phyloP scores from a whole-genome alignment of 2,888 invertebrate species.

The Linnaemya tessellans region DNA sequence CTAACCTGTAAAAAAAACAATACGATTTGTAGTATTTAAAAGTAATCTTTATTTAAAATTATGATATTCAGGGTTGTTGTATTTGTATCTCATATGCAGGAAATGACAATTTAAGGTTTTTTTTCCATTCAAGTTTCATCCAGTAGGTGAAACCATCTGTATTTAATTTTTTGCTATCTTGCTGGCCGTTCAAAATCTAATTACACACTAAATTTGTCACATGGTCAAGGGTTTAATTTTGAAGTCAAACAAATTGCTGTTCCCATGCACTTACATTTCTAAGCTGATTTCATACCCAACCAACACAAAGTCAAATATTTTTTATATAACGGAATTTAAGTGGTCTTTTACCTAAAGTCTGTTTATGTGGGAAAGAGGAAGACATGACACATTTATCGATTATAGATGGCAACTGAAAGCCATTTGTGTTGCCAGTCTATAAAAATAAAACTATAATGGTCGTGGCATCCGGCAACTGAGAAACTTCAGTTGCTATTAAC shows the following conservation, averaged over 20 bases:
- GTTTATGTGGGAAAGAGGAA: too few species aligned
- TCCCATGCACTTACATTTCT: not conserved
- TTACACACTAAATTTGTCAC: conserved; percentile 49
- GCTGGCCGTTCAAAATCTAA: conserved; percentile 21
- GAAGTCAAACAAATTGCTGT: conserved; percentile 10
- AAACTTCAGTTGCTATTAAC: too few species aligned
- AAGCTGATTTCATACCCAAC: not conserved
- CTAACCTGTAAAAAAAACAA: conserved; percentile 85
- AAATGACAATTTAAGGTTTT: not conserved
- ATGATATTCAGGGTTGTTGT: not conserved
- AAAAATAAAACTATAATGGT: too few species aligned
- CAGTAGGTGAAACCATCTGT: not conserved
- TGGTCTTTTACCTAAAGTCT: too few species aligned
- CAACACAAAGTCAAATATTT: not conserved
- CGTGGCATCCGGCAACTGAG: too few species aligned
- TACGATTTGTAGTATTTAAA: conserved; percentile 14
- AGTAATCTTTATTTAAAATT: not conserved
- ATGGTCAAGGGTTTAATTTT: conserved; percentile 22
- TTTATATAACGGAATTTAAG: too few species aligned
- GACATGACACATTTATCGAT: too few species aligned
- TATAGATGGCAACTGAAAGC: too few species aligned
- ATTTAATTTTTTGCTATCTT: not conserved
- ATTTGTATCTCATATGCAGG: not conserved
- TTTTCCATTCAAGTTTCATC: not conserved
- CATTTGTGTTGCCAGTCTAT: too few species aligned